Evolutionary conservation across 2,888 invertebrate genomes (phyloP).

Genomic region (Dugesia japonica): DNA sequence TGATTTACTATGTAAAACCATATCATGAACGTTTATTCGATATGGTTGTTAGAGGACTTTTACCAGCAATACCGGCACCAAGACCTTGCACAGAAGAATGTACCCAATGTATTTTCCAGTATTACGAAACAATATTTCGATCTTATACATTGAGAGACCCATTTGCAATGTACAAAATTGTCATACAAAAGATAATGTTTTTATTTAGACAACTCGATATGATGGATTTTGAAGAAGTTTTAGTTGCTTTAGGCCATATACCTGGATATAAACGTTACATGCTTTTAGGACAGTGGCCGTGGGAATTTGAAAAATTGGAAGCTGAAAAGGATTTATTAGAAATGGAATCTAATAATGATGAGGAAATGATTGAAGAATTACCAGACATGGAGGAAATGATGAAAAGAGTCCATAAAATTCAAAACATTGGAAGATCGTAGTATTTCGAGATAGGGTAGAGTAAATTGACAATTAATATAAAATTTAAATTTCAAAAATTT

Average conservation of each 20-base stretch:
- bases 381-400: neutral
- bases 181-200: neutral
- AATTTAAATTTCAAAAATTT: too few species aligned
- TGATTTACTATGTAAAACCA: neutral
- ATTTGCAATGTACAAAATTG: neutral
- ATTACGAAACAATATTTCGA: neutral
- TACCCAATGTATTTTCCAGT: neutral
- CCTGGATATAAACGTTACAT: neutral
- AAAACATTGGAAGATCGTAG: neutral
- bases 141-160: neutral
- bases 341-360: neutral
- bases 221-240: conserved; percentile 3
- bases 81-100: neutral
- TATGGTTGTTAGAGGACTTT: neutral
- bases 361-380: neutral
- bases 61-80: neutral
- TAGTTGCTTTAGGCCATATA: neutral
- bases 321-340: neutral
- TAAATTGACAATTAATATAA: too few species aligned
- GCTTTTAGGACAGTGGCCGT: neutral
- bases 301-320: neutral
- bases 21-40: neutral
- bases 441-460: too few species aligned
- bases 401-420: neutral
- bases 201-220: neutral